These are phyloP conservation scores for Pteronura brasiliensis DNA, from an alignment of 2,113 vertebrate species.

Conservation along the genomic window DNA sequence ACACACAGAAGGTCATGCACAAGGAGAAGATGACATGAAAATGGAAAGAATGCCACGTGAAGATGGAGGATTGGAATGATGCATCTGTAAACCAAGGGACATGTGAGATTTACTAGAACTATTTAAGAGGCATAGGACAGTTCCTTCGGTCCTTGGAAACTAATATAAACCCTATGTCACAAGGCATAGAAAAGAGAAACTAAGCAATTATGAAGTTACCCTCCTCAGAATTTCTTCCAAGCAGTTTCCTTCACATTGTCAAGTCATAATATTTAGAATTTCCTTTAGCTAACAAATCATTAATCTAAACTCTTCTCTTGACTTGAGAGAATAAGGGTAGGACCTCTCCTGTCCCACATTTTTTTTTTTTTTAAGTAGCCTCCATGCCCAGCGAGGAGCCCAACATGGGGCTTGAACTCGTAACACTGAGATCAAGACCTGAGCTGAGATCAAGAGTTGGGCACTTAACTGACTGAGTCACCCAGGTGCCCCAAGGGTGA, in stretches of 20 bases:
- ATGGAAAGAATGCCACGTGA: neutral
- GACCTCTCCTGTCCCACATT: too few species aligned
- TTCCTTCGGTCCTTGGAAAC: neutral
- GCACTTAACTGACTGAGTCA: neutral
- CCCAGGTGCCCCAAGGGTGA: neutral
- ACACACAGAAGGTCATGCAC: neutral
- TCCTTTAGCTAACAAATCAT: neutral
- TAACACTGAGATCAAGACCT: neutral
- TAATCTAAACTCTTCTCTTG: neutral
- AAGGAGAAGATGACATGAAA: neutral
- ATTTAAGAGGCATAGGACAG: neutral
- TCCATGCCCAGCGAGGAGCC: neutral
- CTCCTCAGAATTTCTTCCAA: neutral
- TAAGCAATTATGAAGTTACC: neutral
- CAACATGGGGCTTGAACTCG: neutral
- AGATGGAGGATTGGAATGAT: neutral
- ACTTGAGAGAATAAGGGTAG: neutral
- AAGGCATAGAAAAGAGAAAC: neutral
- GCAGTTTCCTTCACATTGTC: neutral
- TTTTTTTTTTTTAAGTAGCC: neutral
- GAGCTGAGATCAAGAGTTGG: neutral
- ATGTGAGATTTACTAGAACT: neutral
- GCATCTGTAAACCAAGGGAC: neutral
- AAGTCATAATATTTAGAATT: neutral
- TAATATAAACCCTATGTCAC: neutral